Base-by-base conservation (phyloP, 1,140 invertebrate species). In the Stegodyphus dumicola region DNA sequence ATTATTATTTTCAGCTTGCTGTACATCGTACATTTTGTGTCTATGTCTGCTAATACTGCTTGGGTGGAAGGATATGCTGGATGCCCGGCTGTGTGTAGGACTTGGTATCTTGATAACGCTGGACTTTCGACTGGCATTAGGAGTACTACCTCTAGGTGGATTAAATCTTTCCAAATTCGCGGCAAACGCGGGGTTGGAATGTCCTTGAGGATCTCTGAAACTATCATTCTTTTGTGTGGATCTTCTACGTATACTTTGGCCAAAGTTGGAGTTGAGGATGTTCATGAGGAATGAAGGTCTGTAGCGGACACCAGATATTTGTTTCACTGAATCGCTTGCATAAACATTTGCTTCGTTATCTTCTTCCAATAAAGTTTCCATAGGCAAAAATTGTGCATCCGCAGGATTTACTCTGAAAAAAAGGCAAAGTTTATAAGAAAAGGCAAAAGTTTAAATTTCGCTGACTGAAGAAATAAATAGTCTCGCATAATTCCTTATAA, bases 351-450 rank as follows among this genome's bases (percentile, higher is more conserved):
- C 85, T 15, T 86, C 75, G n/a, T 79, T 83, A 52, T 88, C 88
- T 51, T 88, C 87, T 65, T 88, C 87, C n/a, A 87, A 67, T 1
- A 87, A 77, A 67, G 86, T 85, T 11, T 88, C 89, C 54, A 86
- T 85, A 6, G 88, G 80, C 7, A 89, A 18, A 67, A 89, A 88
- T 76, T 89, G 88, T 13, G 78, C 64, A 67, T 89, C 87, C 0
- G 87, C 86, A 6, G 87, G 54, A 33, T 88, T 66, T 11, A 89
- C 83, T 52, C 86, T 87, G 73, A 3, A 81, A 67, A 15, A 60
- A 15, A 60, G 56, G 15, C 9, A 60, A 10, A n/a, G n/a, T n/a
- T n/a, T n/a, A n/a, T n/a, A n/a, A n/a, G n/a, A n/a, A n/a, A n/a
- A n/a, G n/a, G n/a, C n/a, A n/a, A n/a, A n/a, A n/a, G n/a, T n/a